A percentile compares a stretch with the other conserved stretches of the same genome.
phyloP scores from a whole-genome alignment of 2,113 vertebrate species.

The Alectura lathami region DNA sequence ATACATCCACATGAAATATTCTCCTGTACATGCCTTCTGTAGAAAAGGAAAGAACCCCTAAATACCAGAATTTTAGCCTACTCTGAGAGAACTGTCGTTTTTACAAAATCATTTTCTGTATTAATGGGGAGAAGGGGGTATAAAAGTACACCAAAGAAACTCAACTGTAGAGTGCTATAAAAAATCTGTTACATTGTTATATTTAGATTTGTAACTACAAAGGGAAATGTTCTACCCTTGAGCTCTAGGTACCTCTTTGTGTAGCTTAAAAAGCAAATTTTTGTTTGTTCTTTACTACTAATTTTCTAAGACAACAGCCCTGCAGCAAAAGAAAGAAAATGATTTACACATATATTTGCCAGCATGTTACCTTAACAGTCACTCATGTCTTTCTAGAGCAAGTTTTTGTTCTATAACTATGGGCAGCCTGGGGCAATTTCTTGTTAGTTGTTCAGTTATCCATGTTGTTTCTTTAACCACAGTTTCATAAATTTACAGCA shows the following conservation, averaged over 20 bases:
- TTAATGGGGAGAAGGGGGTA: not conserved
- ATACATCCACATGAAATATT: not conserved
- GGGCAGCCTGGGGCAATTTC: not conserved
- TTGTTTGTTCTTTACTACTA: not conserved
- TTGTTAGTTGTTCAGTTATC: not conserved
- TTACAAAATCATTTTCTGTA: not conserved
- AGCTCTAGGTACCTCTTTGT: not conserved
- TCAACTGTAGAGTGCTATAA: not conserved
- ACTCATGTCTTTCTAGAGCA: not conserved
- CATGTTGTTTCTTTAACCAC: not conserved
- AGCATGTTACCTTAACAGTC: not conserved
- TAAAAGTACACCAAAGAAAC: not conserved
- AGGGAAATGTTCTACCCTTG: not conserved
- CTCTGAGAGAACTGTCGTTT: not conserved
- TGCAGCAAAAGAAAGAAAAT: not conserved
- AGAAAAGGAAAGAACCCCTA: not conserved
- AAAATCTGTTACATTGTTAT: not conserved
- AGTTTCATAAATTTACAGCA: not conserved
- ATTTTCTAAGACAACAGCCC: not conserved
- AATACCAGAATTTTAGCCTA: not conserved
- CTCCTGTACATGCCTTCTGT: not conserved
- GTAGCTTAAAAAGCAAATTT: not conserved
- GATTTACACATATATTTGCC: not conserved
- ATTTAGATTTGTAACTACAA: not conserved
- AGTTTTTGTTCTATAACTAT: not conserved